Evolutionary conservation across 2,113 vertebrate species (phyloP).

Genomic region (Nyctibius bracteatus): DNA sequence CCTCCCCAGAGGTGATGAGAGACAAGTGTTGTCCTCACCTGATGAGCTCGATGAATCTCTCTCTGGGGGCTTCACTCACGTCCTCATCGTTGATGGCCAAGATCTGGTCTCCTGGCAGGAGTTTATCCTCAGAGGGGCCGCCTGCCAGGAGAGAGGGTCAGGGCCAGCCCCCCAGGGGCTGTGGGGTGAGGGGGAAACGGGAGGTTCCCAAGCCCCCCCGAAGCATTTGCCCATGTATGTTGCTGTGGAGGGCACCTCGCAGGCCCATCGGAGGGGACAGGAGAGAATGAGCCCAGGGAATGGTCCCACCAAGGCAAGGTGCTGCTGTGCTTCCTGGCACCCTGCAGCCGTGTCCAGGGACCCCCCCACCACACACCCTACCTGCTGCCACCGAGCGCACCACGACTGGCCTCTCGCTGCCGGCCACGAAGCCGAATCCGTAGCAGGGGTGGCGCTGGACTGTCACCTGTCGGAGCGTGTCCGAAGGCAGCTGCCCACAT

Average conservation of each 20-base stretch:
- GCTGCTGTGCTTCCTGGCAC: neutral
- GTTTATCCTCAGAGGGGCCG: conserved; percentile 93
- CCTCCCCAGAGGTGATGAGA: neutral
- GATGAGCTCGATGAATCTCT: conserved; percentile 97
- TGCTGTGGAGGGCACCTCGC: neutral
- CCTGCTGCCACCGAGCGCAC: conserved; percentile 92
- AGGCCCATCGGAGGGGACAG: neutral
- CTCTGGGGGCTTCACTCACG: conserved; percentile 90
- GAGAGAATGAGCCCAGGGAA: neutral
- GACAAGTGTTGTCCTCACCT: conserved; percentile 75
- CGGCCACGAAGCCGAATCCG: conserved; percentile 95
- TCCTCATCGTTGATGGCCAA: conserved; percentile 94
- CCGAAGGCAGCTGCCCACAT: conserved; percentile 91
- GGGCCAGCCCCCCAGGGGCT: neutral
- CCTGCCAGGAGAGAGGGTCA: conserved; percentile 76
- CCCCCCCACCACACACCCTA: conserved; percentile 20
- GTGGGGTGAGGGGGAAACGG: neutral
- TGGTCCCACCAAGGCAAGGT: neutral
- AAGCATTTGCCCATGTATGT: accelerated
- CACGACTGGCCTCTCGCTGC: conserved; percentile 92
- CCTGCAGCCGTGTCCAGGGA: accelerated
- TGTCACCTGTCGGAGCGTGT: conserved; percentile 88
- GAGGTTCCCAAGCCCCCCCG: neutral
- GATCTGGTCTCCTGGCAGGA: conserved; percentile 94
- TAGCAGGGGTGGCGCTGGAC: conserved; percentile 85